These are phyloP conservation scores for Cherax destructor DNA, from an alignment of 1,140 invertebrate species.

Conservation along the genomic window DNA sequence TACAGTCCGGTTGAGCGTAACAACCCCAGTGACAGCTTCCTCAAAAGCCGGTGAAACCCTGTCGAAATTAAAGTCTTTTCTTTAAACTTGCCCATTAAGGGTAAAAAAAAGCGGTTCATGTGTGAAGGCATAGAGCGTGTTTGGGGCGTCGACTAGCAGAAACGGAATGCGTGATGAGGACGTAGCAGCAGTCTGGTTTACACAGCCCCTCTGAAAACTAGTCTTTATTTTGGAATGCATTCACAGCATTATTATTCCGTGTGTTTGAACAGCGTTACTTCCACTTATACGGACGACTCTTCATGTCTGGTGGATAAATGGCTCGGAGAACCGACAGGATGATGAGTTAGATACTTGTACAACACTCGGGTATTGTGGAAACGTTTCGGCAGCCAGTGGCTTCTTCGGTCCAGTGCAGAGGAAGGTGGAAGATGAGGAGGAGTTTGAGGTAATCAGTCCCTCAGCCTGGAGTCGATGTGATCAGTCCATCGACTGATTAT, in stretches of 20 bases:
- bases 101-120: constrained; percentile 21
- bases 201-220: constrained; percentile 2
- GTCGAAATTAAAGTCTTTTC: neutral
- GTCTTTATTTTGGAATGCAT: constrained; percentile 59
- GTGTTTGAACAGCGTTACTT: constrained; percentile 45
- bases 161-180: constrained; percentile 58
- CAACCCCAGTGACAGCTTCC: neutral
- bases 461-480: no score
- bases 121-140: neutral
- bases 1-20: neutral
- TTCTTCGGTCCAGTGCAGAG: no score
- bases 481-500: no score
- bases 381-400: no score
- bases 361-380: no score
- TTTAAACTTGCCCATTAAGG: constrained; percentile 43
- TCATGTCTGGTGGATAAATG: neutral
- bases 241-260: constrained; percentile 45
- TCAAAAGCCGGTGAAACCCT: neutral
- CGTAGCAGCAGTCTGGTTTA: constrained; percentile 42
- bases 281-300: neutral
- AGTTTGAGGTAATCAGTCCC: no score
- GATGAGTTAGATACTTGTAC: no score
- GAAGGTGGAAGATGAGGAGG: no score
- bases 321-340: no score
- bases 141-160: constrained; percentile 27